Base-by-base conservation (phyloP, 2,113 vertebrate species). In the Jaculus jaculus region DNA sequence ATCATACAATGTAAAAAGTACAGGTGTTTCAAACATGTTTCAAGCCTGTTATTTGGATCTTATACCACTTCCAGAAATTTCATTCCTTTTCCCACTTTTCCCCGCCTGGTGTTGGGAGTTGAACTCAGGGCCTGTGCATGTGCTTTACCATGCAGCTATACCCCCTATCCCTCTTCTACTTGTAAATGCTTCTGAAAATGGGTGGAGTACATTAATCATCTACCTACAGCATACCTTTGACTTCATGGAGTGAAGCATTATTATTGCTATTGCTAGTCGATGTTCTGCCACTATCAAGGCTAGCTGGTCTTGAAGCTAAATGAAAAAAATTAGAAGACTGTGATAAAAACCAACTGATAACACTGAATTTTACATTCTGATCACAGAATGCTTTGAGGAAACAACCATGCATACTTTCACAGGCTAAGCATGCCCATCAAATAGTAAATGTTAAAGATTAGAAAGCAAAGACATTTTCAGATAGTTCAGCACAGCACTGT, bases 211-310 rank as follows among this genome's bases (percentile, higher is more conserved):
- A 23, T 85, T 84, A 91, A 89, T 87, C 94, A 96, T 97, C 95
- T 95, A 75, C 96, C 97, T 97, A 97, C 96, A 98, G 98, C 98
- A 94, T 99, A 99, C 99, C 99, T 99, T 99, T 99, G 97, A 98
- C 98, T 98, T 99, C 99, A 98, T 99, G 98, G 97, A 99, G 98
- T 97, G 99, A 99, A 96, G 98, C 99, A 98, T 99, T 99, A 98
- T 99, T 99, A 99, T 99, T 99, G 98, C 99, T 99, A 99, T 99
- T 99, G 98, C 98, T 99, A 99, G 98, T 98, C 98, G 97, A 99
- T 98, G 98, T 99, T 98, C 98, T 99, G 98, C 98, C 99, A 99
- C 99, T 99, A 99, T 99, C 99, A 98, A 99, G 99, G 98, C 99
- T 99, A 98, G 98, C 96, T 98, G 99, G 99, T 98, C 99, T 99